phyloP scores from a whole-genome alignment of 2,888 invertebrate species.

The Odontocolon sp. region DNA sequence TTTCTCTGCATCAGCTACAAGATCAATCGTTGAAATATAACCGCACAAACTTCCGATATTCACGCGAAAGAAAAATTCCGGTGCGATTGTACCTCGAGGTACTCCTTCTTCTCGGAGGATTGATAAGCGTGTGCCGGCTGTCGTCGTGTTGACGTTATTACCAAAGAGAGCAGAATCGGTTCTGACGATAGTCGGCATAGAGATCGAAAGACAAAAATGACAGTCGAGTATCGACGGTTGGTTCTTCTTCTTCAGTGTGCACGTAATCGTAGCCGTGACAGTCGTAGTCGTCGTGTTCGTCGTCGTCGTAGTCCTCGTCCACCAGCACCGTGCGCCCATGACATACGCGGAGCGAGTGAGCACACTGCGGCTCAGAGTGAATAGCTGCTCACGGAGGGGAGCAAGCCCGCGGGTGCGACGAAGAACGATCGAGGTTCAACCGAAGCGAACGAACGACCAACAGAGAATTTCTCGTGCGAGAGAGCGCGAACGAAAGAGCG shows the following conservation, averaged over 20 bases:
- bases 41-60: neutral
- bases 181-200: neutral
- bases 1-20: no score
- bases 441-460: neutral
- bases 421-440: neutral
- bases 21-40: no score
- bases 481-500: neutral
- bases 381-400: conserved; percentile 22
- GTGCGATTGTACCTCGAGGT: neutral
- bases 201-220: neutral
- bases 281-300: conserved; percentile 4
- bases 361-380: conserved; percentile 64
- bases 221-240: no score
- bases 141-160: neutral
- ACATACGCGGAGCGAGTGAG: conserved; percentile 78
- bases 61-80: neutral
- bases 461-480: neutral
- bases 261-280: neutral
- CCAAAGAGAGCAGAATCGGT: neutral
- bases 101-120: neutral
- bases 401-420: neutral
- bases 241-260: neutral
- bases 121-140: neutral
- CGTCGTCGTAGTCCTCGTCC: conserved; percentile 24
- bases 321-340: conserved; percentile 75